phyloP scores from a whole-genome alignment of 2,888 invertebrate genomes.

The Ctenicera cuprea region DNA sequence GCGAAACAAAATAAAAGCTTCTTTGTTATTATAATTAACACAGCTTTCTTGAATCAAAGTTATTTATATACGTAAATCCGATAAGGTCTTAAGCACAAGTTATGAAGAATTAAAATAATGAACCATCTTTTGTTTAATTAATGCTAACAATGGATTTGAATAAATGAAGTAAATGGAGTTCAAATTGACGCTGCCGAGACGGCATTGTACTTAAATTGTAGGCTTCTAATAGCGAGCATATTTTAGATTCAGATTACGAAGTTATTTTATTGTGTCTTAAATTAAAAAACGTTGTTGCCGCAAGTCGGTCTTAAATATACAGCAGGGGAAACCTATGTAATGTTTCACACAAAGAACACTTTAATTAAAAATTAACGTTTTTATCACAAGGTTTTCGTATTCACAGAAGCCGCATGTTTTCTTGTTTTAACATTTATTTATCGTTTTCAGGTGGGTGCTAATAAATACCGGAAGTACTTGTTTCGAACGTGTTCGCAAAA shows the following conservation, averaged over 20 bases:
- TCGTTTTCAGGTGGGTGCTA: constrained; percentile 1
- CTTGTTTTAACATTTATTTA: not conserved
- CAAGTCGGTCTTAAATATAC: not conserved
- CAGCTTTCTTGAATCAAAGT: constrained; percentile 12
- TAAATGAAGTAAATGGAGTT: constrained; percentile 21
- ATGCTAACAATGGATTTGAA: constrained; percentile 15
- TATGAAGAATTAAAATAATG: constrained; percentile 22
- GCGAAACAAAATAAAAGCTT: constrained; percentile 18
- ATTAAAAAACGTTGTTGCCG: constrained; percentile 15
- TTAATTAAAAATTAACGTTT: constrained; percentile 22
- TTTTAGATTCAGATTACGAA: constrained; percentile 18
- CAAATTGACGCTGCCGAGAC: constrained; percentile 13
- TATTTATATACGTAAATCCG: constrained; percentile 25
- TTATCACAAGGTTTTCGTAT: constrained; percentile 4
- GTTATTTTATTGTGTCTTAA: constrained; percentile 21
- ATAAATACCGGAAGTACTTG: too few species aligned
- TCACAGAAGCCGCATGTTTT: not conserved
- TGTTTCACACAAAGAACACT: constrained; percentile 8
- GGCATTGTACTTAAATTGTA: constrained; percentile 13
- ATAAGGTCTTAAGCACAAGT: constrained; percentile 9
- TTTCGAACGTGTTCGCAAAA: not conserved
- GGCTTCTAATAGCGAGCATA: constrained; percentile 9
- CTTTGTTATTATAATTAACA: constrained; percentile 26
- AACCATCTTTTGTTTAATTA: constrained; percentile 27
- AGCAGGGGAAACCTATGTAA: not conserved